These are phyloP conservation scores for Pseudoatta argentina DNA, from an alignment of 1,140 invertebrate species.

Conservation along the genomic window DNA sequence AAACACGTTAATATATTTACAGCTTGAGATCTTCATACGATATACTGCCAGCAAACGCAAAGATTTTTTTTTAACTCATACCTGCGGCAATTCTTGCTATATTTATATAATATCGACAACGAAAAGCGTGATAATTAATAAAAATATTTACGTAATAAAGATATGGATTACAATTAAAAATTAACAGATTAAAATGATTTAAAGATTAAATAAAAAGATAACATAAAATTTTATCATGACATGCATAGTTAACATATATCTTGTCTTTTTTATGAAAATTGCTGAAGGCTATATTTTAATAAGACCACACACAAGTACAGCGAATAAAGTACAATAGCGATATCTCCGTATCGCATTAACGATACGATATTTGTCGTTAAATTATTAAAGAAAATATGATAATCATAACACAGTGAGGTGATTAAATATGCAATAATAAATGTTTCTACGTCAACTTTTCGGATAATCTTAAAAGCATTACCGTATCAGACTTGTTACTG, in stretches of 20 bases:
- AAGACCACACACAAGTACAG: background rate
- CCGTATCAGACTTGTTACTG: background rate
- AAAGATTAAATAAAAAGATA: background rate
- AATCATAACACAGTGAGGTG: background rate
- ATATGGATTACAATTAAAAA: background rate
- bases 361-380: background rate
- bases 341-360: background rate
- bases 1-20: background rate
- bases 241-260: background rate
- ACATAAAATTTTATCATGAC: conserved; percentile 7
- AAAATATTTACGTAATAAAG: background rate
- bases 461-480: background rate
- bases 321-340: background rate
- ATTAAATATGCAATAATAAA: background rate
- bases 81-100: background rate
- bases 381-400: conserved; percentile 3
- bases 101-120: background rate
- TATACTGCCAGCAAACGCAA: background rate
- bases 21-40: conserved; percentile 36
- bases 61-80: background rate
- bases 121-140: background rate
- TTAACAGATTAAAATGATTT: background rate
- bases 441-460: background rate
- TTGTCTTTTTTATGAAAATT: background rate
- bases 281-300: background rate